phyloP scores from a whole-genome alignment of 2,113 vertebrate species.

The Tupaia tana region DNA sequence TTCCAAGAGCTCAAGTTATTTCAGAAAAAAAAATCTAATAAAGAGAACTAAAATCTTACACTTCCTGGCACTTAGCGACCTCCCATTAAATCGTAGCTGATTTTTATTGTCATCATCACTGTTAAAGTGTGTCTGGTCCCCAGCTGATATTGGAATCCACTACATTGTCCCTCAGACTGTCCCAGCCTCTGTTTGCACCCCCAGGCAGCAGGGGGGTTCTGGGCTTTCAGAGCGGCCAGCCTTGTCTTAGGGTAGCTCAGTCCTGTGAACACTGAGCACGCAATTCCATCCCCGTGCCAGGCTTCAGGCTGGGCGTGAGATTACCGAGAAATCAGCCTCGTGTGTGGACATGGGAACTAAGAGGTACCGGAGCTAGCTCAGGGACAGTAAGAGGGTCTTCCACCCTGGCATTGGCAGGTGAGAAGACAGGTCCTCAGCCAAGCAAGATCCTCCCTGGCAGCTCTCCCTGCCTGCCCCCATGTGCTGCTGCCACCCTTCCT shows the following conservation, averaged over 20 bases:
- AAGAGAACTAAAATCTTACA: not conserved
- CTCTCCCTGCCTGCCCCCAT: not conserved
- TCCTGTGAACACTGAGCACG: accelerated
- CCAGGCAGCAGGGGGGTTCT: accelerated
- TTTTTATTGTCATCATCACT: accelerated
- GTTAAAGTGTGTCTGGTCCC: no score
- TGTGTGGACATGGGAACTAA: not conserved
- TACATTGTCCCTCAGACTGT: accelerated
- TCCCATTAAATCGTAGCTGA: accelerated
- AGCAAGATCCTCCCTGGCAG: not conserved
- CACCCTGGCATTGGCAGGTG: not conserved
- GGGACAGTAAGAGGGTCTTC: not conserved
- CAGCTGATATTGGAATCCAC: not conserved
- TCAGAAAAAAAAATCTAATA: not conserved
- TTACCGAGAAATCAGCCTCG: not conserved
- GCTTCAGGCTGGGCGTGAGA: not conserved
- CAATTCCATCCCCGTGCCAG: accelerated
- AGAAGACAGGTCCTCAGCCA: not conserved
- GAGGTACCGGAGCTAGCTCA: not conserved
- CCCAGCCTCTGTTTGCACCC: not conserved
- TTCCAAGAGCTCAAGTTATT: not conserved
- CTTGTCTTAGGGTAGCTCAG: accelerated
- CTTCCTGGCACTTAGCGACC: not conserved
- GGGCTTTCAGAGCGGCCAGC: not conserved
- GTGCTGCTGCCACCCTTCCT: not conserved